These are phyloP conservation scores for Vidua chalybeata DNA, from an alignment of 2,113 vertebrate genomes.

Conservation along the genomic window DNA sequence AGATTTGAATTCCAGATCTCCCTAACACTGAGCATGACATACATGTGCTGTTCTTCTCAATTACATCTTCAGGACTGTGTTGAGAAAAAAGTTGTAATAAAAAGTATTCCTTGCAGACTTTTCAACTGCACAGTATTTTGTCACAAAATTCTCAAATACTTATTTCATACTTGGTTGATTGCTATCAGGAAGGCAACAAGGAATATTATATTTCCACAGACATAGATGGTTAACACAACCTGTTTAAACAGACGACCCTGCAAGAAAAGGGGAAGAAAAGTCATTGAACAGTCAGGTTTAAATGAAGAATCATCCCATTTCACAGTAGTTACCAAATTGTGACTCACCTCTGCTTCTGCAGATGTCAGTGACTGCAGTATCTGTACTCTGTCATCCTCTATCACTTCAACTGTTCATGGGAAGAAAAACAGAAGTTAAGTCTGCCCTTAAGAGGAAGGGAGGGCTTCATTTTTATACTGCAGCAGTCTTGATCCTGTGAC, in stretches of 20 bases:
- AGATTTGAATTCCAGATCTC: neutral
- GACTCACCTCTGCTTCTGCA: conserved; percentile 72
- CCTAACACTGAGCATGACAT: neutral
- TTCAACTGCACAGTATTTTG: neutral
- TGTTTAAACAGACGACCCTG: conserved; percentile 82
- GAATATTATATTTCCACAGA: conserved; percentile 81
- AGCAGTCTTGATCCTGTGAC: neutral
- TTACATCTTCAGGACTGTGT: neutral
- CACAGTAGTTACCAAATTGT: neutral
- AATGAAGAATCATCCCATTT: neutral
- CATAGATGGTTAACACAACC: conserved; percentile 76
- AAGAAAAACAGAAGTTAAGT: neutral
- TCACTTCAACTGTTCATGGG: conserved; percentile 65
- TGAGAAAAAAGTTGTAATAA: neutral
- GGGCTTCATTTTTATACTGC: neutral
- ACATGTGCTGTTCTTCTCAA: neutral
- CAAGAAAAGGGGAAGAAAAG: conserved; percentile 32
- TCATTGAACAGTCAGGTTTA: neutral
- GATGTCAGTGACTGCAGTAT: conserved; percentile 74
- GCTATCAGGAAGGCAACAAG: conserved; percentile 76
- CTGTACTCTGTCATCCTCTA: conserved; percentile 80
- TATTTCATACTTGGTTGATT: conserved; percentile 72
- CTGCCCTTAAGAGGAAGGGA: neutral
- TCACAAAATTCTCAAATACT: neutral
- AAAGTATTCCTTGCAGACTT: neutral